phyloP scores from a whole-genome alignment of 2,113 vertebrate species.

The Proterorhinus semilunaris region DNA sequence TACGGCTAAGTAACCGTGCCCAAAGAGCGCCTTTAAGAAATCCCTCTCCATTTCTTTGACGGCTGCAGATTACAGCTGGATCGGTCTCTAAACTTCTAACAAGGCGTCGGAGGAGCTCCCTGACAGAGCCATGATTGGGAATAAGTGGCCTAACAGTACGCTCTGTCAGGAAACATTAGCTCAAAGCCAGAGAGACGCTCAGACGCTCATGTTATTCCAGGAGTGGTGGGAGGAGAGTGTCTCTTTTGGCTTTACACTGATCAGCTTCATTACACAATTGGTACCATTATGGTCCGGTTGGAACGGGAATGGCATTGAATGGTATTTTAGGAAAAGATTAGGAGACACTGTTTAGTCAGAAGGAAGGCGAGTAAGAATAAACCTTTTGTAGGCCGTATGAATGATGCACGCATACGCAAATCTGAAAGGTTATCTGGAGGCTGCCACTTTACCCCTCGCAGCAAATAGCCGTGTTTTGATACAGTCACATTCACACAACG shows the following conservation, averaged over 20 bases:
- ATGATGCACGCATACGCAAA: conserved; percentile 11
- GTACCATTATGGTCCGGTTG: conserved; percentile 52
- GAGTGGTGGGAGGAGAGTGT: conserved; percentile 59
- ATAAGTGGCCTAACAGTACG: conserved; percentile 51
- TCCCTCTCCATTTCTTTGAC: conserved; percentile 62
- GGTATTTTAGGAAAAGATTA: conserved; percentile 67
- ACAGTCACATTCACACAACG: background rate
- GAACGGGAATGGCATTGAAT: conserved; percentile 44
- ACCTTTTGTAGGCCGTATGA: conserved; percentile 33
- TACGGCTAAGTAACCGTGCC: conserved; percentile 46
- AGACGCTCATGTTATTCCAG: conserved; percentile 63
- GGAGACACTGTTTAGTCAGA: conserved; percentile 35
- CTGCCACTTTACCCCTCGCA: background rate
- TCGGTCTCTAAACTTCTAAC: conserved; percentile 57
- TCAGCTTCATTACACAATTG: conserved; percentile 53
- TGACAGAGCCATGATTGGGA: conserved; percentile 54
- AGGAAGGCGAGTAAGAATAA: conserved; percentile 34
- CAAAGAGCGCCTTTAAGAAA: conserved; percentile 53
- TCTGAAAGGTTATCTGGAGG: conserved; percentile 16
- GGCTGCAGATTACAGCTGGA: conserved; percentile 61
- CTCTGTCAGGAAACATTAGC: conserved; percentile 65
- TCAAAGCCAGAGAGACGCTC: conserved; percentile 58
- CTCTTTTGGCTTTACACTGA: conserved; percentile 46
- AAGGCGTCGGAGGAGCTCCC: conserved; percentile 50
- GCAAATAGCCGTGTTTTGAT: no score